Conservation (phyloP, 2,888 invertebrate genomes). For the Plusia festucae region DNA sequence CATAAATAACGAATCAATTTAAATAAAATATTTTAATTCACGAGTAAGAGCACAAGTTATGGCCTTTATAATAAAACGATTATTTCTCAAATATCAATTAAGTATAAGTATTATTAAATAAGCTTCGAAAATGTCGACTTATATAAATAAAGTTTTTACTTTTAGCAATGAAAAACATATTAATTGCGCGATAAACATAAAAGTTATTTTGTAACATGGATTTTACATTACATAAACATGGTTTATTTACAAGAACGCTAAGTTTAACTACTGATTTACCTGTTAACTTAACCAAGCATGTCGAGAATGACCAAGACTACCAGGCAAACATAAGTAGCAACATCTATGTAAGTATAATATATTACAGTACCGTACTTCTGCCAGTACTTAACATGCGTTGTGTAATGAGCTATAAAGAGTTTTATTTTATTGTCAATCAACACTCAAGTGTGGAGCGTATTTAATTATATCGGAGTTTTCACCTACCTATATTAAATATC, state of each 20-base stretch:
- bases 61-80: slow-evolving; percentile 5
- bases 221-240: slow-evolving; percentile 5
- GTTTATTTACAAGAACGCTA: slow-evolving; percentile 8
- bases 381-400: slow-evolving; percentile 53
- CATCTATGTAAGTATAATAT: slow-evolving; percentile 7
- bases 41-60: slow-evolving; percentile 1
- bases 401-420: slow-evolving; percentile 59
- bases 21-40: slow-evolving; percentile 3
- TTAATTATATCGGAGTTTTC: slow-evolving; percentile 58
- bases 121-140: background rate
- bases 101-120: background rate
- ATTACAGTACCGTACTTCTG: slow-evolving; percentile 19
- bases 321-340: slow-evolving; percentile 10
- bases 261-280: slow-evolving; percentile 12
- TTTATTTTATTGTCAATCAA: slow-evolving; percentile 64
- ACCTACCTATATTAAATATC: slow-evolving; percentile 53
- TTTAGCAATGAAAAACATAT: background rate
- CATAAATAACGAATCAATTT: slow-evolving; percentile 36
- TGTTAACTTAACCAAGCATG: slow-evolving; percentile 8
- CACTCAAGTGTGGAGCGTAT: slow-evolving; percentile 61
- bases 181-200: slow-evolving; percentile 1
- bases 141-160: background rate
- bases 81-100: slow-evolving; percentile 3
- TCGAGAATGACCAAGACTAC: slow-evolving; percentile 1
- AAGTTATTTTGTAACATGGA: slow-evolving; percentile 7